phyloP scores from a whole-genome alignment of 2,888 invertebrate species.

The Steromphala cineraria region DNA sequence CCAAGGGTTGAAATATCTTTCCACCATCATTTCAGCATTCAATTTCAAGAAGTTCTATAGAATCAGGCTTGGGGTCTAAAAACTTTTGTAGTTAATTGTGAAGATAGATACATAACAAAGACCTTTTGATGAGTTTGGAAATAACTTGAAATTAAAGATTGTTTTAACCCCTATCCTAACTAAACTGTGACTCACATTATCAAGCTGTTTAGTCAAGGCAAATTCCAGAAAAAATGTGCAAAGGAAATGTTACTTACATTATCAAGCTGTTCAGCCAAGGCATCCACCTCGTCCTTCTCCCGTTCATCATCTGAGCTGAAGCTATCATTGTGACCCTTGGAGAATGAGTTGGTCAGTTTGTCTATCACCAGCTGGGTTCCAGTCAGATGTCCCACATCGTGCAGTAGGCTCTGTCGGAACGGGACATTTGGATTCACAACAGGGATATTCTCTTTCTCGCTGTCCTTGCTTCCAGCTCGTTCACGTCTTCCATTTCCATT shows the following conservation, averaged over 20 bases:
- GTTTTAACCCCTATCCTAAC: no score
- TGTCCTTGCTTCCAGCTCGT: constrained; percentile 59
- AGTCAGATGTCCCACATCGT: background rate
- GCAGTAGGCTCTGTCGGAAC: background rate
- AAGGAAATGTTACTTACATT: constrained; percentile 46
- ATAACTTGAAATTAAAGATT: no score
- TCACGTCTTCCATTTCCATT: background rate
- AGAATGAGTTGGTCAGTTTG: constrained; percentile 12
- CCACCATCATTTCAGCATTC: no score
- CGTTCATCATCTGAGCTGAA: constrained; percentile 3
- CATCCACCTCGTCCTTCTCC: constrained; percentile 38
- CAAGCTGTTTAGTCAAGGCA: no score
- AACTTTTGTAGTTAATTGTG: no score
- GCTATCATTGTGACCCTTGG: constrained; percentile 9
- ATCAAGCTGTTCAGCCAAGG: constrained; percentile 50
- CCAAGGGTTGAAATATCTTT: no score
- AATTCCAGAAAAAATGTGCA: no score
- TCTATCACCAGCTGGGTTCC: background rate
- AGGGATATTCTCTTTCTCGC: constrained; percentile 69
- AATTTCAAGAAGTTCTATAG: no score
- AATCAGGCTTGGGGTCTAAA: no score
- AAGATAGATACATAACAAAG: no score
- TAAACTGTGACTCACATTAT: background rate
- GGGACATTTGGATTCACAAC: background rate
- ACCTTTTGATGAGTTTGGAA: no score